Conservation (phyloP, 2,113 vertebrate species). For the Diphyllodes magnificus region DNA sequence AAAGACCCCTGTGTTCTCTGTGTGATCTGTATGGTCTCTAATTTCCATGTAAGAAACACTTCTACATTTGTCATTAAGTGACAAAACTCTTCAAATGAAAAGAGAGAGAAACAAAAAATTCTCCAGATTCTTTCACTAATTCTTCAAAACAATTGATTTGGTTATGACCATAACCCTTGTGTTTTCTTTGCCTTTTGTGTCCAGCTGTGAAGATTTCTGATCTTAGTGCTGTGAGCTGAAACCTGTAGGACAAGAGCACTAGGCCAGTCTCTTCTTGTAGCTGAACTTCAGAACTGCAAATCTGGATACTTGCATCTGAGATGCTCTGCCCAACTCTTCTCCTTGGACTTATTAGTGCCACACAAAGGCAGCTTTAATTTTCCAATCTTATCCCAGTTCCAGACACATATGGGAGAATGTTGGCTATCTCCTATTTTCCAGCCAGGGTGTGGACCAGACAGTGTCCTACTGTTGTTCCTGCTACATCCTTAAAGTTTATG, state of each 20-base stretch:
- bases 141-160: constrained; percentile 1
- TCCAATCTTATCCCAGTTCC: background rate
- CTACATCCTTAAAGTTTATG: background rate
- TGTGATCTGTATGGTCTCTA: background rate
- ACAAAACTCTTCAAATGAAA: background rate
- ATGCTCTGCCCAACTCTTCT: background rate
- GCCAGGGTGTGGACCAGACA: background rate
- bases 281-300: background rate
- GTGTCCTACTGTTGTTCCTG: background rate
- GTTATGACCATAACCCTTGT: background rate
- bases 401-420: background rate
- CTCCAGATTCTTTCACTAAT: constrained; percentile 8
- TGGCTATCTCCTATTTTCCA: background rate
- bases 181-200: background rate
- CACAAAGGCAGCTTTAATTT: background rate
- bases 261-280: background rate
- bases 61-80: background rate
- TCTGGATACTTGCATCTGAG: background rate
- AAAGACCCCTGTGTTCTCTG: background rate
- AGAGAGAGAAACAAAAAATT: background rate
- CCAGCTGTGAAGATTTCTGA: background rate
- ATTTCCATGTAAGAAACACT: background rate
- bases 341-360: background rate
- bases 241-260: background rate
- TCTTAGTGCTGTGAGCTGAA: background rate